Evolutionary conservation across 1,140 invertebrate genomes (phyloP), one percentile per base, ranked within the genome.

Genomic region (Hydropsyche tenuis): DNA sequence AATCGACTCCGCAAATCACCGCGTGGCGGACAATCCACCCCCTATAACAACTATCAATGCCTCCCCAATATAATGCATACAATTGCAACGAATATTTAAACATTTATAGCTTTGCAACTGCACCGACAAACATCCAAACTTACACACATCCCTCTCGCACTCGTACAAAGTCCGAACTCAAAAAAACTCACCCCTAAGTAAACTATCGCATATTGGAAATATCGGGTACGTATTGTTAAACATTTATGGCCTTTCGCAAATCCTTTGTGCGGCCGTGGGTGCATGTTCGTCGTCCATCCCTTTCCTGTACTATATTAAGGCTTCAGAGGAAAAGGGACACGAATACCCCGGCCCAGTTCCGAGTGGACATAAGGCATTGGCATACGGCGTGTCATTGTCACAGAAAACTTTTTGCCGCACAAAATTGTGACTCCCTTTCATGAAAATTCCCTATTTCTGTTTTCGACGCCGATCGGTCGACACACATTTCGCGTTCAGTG

Each of bases 31-130:
- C 3, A 22, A 53, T 65, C 72, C 72, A 42, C 72, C 72, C 72
- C 63, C 72, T 53, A 37, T 9, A 43, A n/a, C 30, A 53, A 64
- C 27, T 75, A 75, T 73, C 71, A 77, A 75, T 73, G 25, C 74
- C 60, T 73, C 76, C 76, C 73, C 64, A 77, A 77, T 77, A 77
- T 68, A 77, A 77, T 75, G 76, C 76, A 74, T 60, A 78, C 72
- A 76, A 75, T 78, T 72, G 72, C 74, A 77, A 37, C 20, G 77
- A 78, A 78, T 78, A 78, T 78, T 78, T 75, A 78, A 77, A 75
- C 77, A 78, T 78, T 78, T 72, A 78, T 74, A 75, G 60, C 68
- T 65, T 75, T 25, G 30, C 53, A n/a, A 69, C 43, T 51, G 23
- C 53, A 69, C 45, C 70, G 48, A 56, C n/a, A 18, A 43, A 72